Evolutionary conservation across 1,140 invertebrate genomes (phyloP).

Genomic region (Pogonomyrmex barbatus): DNA sequence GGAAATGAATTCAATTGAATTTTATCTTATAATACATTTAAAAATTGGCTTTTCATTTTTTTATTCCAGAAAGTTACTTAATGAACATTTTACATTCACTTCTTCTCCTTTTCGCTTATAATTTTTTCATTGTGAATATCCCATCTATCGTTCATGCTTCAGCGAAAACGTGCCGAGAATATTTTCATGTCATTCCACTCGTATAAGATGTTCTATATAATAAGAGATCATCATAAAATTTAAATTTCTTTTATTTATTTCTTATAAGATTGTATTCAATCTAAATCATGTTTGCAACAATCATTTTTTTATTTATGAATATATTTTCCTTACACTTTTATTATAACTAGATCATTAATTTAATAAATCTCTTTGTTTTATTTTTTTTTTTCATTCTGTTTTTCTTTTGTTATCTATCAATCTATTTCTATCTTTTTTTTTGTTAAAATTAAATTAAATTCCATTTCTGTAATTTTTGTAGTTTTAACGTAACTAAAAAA

Average conservation of each 20-base stretch:
- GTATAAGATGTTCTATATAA: background rate
- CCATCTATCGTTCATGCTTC: background rate
- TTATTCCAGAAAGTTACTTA: background rate
- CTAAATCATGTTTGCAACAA: constrained; percentile 7
- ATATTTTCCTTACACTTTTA: background rate
- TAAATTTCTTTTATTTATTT: constrained; percentile 28
- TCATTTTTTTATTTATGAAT: background rate
- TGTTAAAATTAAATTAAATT: constrained; percentile 15
- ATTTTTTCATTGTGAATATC: constrained; percentile 32
- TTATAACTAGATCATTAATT: background rate
- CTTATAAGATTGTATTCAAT: background rate
- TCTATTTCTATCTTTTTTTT: background rate
- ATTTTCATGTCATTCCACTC: constrained; percentile 19
- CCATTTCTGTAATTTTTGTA: background rate
- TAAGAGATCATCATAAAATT: constrained; percentile 2
- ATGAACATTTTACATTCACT: constrained; percentile 39
- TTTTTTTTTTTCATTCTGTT: background rate
- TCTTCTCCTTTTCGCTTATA: background rate
- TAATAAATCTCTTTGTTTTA: background rate
- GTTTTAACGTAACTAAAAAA: background rate
- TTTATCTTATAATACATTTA: background rate
- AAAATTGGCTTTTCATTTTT: background rate
- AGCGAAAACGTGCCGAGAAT: constrained; percentile 38
- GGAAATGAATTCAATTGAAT: background rate
- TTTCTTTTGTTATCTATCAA: background rate